Conservation (phyloP, 2,797 vertebrate genomes). For the Poecilia picta region DNA sequence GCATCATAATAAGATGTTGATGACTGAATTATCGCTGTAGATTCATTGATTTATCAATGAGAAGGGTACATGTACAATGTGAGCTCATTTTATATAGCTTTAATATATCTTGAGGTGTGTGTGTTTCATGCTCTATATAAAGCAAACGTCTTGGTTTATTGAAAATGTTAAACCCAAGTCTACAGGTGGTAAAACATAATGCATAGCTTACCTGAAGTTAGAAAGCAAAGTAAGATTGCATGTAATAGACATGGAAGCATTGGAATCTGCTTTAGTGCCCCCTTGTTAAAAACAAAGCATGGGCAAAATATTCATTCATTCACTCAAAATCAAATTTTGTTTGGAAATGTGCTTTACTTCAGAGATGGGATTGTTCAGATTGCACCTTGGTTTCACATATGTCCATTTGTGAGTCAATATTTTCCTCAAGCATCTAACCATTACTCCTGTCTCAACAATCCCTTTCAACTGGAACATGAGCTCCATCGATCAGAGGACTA, state of each 20-base stretch:
- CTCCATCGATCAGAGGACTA: slow-evolving; percentile 64
- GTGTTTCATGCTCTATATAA: neutral
- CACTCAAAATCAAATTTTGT: no score
- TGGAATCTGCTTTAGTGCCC: neutral
- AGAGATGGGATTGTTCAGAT: slow-evolving; percentile 16
- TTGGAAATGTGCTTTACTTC: neutral
- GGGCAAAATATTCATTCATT: no score
- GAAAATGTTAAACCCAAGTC: neutral
- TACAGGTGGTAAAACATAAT: neutral
- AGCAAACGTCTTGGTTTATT: neutral
- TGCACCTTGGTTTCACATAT: slow-evolving; percentile 1
- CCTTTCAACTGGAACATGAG: slow-evolving; percentile 51
- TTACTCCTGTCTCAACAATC: slow-evolving; percentile 20
- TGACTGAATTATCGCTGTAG: neutral
- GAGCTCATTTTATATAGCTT: neutral
- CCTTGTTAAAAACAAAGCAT: neutral
- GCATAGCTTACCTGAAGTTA: neutral
- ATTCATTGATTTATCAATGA: neutral
- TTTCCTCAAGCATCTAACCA: slow-evolving; percentile 33
- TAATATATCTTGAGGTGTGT: neutral
- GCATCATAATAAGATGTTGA: neutral
- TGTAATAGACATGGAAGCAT: neutral
- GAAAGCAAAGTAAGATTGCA: neutral
- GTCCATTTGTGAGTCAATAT: neutral
- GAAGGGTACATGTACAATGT: neutral